A percentile compares a stretch with the other conserved stretches of the same genome.
Evolutionary conservation across 1,140 invertebrate species (phyloP).

Genomic region (Drosophila ambigua): DNA sequence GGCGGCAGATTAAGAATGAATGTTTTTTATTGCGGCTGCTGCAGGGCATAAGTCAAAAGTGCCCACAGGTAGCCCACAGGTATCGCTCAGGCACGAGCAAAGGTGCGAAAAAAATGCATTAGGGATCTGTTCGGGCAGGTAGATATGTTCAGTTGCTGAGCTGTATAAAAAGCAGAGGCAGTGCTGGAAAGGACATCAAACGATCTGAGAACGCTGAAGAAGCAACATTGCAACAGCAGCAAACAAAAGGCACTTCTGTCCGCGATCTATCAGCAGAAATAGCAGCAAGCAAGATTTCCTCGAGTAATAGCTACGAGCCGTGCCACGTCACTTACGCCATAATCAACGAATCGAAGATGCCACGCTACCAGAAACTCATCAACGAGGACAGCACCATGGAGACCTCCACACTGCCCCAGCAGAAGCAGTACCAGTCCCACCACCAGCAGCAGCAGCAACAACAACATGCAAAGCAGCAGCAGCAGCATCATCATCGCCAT

Average conservation of each 20-base stretch:
- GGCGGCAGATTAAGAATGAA: constrained; percentile 76
- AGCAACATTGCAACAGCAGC: constrained; percentile 36
- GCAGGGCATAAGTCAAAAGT: constrained; percentile 54
- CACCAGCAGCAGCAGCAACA: not conserved
- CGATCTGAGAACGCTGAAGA: constrained; percentile 30
- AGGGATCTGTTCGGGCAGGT: not conserved
- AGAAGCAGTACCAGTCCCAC: not conserved
- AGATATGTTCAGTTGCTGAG: not conserved
- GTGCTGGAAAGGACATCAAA: constrained; percentile 44
- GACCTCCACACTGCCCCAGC: no score
- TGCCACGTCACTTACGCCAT: not conserved
- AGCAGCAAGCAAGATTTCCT: no score
- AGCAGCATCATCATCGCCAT: constrained; percentile 14
- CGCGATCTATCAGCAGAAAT: no score
- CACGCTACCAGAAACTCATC: constrained; percentile 54
- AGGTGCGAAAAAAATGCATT: constrained; percentile 37
- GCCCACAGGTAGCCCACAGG: constrained; percentile 36
- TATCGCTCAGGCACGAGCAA: not conserved
- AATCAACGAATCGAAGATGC: constrained; percentile 19
- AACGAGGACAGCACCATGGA: constrained; percentile 29
- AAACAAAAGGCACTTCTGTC: no score
- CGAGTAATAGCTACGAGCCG: not conserved
- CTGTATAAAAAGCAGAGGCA: constrained; percentile 43
- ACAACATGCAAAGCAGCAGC: constrained; percentile 11
- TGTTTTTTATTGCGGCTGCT: constrained; percentile 68